phyloP scores from a whole-genome alignment of 1,140 invertebrate species.

The Papilio polyxenes region DNA sequence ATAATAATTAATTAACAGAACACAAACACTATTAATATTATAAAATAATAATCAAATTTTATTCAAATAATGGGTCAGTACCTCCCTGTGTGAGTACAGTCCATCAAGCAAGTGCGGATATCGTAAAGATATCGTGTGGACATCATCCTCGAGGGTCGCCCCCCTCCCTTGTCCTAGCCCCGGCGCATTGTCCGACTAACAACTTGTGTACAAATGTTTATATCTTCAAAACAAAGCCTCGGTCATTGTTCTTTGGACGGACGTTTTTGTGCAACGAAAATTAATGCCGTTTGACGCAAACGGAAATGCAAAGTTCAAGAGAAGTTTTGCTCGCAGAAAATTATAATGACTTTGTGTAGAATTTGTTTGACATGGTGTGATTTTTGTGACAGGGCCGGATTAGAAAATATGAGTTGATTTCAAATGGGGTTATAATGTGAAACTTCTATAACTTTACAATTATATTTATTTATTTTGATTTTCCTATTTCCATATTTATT shows the following conservation, averaged over 20 bases:
- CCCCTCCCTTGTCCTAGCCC: background rate
- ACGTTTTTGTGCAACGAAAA: conserved; percentile 24
- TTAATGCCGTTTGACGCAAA: conserved; percentile 31
- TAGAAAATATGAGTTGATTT: background rate
- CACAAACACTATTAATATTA: too few relatives aligned
- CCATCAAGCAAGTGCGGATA: conserved; percentile 53
- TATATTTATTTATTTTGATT: background rate
- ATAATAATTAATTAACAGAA: too few relatives aligned
- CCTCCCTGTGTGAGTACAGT: conserved; percentile 45
- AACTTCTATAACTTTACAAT: too few relatives aligned
- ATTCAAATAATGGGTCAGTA: conserved; percentile 25
- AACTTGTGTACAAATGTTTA: conserved; percentile 39
- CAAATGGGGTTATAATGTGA: too few relatives aligned
- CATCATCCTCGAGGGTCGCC: conserved; percentile 50
- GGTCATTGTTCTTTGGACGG: conserved; percentile 33
- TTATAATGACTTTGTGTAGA: conserved; percentile 23
- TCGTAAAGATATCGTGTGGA: conserved; percentile 60
- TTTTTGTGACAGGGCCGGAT: background rate
- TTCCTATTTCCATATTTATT: background rate
- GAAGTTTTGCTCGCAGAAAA: background rate
- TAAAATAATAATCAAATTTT: background rate
- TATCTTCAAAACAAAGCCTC: conserved; percentile 34
- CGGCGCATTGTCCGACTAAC: conserved; percentile 31
- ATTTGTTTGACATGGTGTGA: conserved; percentile 35
- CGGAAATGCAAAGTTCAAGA: background rate